Conservation (phyloP, 2,888 invertebrate genomes). For the Branchellion lobata region DNA sequence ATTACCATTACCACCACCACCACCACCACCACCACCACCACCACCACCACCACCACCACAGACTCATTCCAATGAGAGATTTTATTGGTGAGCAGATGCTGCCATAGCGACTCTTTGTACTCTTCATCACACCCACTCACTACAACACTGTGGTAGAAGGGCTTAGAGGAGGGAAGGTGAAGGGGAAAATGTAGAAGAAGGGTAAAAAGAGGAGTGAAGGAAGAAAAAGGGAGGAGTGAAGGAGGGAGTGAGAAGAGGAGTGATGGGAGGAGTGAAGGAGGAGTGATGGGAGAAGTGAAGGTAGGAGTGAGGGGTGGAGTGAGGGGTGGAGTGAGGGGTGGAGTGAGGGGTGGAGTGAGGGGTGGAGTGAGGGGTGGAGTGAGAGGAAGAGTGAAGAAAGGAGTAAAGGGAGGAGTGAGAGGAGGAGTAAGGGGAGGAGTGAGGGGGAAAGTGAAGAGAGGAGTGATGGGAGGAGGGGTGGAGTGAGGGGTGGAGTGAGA, state of each 20-base stretch:
- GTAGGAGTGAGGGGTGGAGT: too few relatives aligned
- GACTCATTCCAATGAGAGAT: slow-evolving; percentile 27
- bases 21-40: too few relatives aligned
- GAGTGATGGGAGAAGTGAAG: background rate
- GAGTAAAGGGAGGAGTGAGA: background rate
- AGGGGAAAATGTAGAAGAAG: background rate
- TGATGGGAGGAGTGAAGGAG: background rate
- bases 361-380: background rate
- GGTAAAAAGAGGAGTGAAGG: background rate
- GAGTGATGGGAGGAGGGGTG: background rate
- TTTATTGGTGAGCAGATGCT: slow-evolving; percentile 13
- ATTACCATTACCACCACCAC: too few relatives aligned
- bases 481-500: background rate
- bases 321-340: too few relatives aligned
- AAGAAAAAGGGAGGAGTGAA: background rate
- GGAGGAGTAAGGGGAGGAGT: background rate
- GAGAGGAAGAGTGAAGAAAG: background rate
- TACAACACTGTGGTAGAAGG: background rate
- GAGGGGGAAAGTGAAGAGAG: background rate
- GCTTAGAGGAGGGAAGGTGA: background rate
- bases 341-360: background rate
- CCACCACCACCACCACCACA: background rate
- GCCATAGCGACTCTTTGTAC: background rate
- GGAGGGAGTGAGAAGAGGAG: background rate
- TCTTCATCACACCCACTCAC: slow-evolving; percentile 1